These are phyloP conservation scores for Nesospiza acunhae DNA, from an alignment of 2,113 vertebrate genomes.

Conservation along the genomic window DNA sequence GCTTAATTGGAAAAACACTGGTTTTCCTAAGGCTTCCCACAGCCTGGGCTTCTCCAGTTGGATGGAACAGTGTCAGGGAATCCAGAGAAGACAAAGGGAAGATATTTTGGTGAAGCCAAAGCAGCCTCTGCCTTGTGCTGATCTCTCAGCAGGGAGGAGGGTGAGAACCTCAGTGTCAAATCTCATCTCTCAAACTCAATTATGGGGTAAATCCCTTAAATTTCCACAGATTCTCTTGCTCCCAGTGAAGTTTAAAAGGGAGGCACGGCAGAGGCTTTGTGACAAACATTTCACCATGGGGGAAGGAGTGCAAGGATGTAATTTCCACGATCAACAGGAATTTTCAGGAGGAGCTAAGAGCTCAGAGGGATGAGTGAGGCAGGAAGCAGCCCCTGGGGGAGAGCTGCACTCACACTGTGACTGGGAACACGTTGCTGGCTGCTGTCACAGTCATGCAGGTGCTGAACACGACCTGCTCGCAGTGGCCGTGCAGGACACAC, in stretches of 20 bases:
- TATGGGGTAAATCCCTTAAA: background rate
- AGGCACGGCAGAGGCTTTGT: background rate
- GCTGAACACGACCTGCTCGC: constrained; percentile 95
- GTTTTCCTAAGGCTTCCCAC: background rate
- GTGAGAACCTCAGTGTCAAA: background rate
- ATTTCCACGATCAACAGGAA: background rate
- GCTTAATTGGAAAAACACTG: background rate
- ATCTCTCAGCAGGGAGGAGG: background rate
- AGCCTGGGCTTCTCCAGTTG: background rate
- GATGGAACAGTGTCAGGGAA: background rate
- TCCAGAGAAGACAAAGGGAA: background rate
- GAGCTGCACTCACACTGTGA: constrained; percentile 88
- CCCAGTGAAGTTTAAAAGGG: background rate
- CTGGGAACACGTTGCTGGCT: constrained; percentile 87
- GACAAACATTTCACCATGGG: accelerated
- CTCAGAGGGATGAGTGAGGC: background rate
- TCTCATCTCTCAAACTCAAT: background rate
- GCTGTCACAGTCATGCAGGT: constrained; percentile 95
- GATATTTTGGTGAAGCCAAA: background rate
- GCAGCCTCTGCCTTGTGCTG: background rate
- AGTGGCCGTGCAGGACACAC: constrained; percentile 91
- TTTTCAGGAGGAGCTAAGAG: background rate
- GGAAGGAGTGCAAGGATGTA: accelerated
- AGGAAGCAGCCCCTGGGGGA: background rate
- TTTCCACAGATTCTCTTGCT: background rate